These are phyloP conservation scores for Limnephilus auricula DNA, from an alignment of 2,888 invertebrate species.

Conservation along the genomic window DNA sequence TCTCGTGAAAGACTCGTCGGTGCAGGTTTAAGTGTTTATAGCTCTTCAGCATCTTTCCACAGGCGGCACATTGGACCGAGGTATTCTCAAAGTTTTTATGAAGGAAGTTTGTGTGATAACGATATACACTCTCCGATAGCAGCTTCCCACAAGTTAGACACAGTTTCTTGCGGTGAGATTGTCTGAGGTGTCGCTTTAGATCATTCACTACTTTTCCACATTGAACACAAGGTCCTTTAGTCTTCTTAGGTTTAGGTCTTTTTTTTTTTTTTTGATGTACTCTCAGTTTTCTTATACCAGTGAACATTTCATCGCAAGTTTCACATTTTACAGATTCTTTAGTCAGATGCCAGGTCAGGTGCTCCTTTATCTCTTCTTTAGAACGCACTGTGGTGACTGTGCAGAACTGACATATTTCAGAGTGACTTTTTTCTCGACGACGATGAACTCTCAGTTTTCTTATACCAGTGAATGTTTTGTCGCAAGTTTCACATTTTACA, in stretches of 20 bases:
- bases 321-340: conserved; percentile 30
- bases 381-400: neutral
- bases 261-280: conserved; percentile 3
- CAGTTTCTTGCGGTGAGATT: conserved; percentile 12
- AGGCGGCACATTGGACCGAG: neutral
- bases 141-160: conserved; percentile 42
- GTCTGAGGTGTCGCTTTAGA: neutral
- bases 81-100: no score
- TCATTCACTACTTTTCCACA: conserved; percentile 28
- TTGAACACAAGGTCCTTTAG: neutral
- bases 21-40: neutral
- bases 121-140: neutral
- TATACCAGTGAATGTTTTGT: neutral
- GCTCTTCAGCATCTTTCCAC: neutral
- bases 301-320: conserved; percentile 15
- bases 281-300: conserved; percentile 23
- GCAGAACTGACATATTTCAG: neutral
- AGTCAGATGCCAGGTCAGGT: conserved; percentile 26
- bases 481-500: no score
- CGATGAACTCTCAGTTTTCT: no score
- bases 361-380: conserved; percentile 10
- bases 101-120: neutral
- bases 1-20: no score
- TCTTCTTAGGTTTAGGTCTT: neutral
- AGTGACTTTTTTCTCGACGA: conserved; percentile 5